phyloP scores from a whole-genome alignment of 1,140 invertebrate genomes.

The Leptestheria dahalacensis region DNA sequence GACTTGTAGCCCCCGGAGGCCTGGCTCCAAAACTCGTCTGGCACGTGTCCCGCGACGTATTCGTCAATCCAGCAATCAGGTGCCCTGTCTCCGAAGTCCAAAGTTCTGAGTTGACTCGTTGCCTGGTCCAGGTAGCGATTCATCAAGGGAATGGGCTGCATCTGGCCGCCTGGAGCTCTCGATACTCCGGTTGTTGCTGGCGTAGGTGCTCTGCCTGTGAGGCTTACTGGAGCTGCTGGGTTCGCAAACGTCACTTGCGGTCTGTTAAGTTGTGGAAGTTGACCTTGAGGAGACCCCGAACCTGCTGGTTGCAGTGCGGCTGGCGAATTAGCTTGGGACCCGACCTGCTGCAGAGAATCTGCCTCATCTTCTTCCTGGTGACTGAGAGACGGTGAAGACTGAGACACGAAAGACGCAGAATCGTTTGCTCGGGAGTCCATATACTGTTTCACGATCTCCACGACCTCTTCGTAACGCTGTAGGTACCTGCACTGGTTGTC shows the following conservation, averaged over 20 bases:
- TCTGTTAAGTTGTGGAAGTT: background rate
- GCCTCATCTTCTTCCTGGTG: background rate
- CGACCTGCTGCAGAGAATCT: too few relatives aligned
- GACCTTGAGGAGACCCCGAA: background rate
- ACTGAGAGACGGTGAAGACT: background rate
- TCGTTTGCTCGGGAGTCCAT: background rate
- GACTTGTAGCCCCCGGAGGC: background rate
- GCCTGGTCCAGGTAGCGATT: background rate
- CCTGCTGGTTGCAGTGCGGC: background rate
- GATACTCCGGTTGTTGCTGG: background rate
- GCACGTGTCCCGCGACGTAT: background rate
- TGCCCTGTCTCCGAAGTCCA: background rate
- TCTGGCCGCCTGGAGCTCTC: background rate
- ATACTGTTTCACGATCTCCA: background rate
- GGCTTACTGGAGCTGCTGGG: background rate
- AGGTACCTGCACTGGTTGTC: background rate
- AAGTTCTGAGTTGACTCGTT: background rate
- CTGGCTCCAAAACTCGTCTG: background rate
- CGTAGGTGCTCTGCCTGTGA: background rate
- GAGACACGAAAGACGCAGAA: background rate
- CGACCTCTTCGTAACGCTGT: background rate
- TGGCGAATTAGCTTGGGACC: too few relatives aligned
- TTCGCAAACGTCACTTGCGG: background rate
- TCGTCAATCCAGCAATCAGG: constrained; percentile 4
- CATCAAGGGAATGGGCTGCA: background rate